Evolutionary conservation across 2,113 vertebrate genomes (phyloP).

Genomic region (Serinus canaria): DNA sequence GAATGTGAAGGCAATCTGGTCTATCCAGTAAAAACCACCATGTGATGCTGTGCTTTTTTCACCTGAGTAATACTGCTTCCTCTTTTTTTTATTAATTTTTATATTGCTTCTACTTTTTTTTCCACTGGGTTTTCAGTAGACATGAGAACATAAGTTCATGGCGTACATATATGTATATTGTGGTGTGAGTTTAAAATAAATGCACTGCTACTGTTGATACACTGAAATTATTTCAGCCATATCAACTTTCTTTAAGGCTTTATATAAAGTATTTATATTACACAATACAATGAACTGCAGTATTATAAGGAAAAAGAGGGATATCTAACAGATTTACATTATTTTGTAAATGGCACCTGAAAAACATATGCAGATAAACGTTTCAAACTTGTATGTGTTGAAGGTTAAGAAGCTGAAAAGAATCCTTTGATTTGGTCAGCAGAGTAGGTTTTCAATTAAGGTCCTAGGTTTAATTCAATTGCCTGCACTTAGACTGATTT

Average conservation of each 20-base stretch:
- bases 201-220: neutral
- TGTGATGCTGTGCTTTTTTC: neutral
- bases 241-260: neutral
- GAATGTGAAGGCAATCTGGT: neutral
- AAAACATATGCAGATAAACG: neutral
- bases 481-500: neutral
- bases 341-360: neutral
- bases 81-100: neutral
- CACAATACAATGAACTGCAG: neutral
- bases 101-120: neutral
- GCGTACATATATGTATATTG: fast-evolving
- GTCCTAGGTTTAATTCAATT: neutral
- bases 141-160: neutral
- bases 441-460: neutral
- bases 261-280: neutral
- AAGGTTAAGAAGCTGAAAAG: neutral
- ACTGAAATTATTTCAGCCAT: neutral
- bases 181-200: neutral
- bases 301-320: neutral
- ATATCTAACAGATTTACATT: neutral
- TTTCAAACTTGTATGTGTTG: neutral
- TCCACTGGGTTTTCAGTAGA: neutral
- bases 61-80: neutral
- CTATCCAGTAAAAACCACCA: neutral
- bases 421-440: neutral